Evolutionary conservation across 2,888 invertebrate species (phyloP), one percentile per base, ranked within the genome.

Genomic region (Sericinus montela): DNA sequence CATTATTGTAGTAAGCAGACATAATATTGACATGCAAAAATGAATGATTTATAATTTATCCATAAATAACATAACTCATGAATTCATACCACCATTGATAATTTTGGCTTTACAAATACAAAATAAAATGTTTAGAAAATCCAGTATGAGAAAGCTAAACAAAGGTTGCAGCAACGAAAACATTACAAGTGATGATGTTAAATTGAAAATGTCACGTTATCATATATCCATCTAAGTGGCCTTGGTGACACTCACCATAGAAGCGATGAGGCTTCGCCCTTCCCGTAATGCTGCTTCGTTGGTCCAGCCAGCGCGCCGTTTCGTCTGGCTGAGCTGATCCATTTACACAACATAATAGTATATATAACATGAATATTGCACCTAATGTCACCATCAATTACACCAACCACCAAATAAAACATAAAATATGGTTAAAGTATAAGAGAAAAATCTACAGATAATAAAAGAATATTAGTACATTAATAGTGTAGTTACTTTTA

Each of bases 331-430:
- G 88, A 64, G 81, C 89, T 89, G 89, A 85, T 72, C 86, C 87
- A 62, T 85, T 87, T 63, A 84, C 81, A 89, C 86, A 89, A 88
- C 85, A 87, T 72, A 87, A 88, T 63, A 88, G 86, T 85, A 88
- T 85, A 88, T 87, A 88, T 83, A 88, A 88, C 88, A 88, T 88
- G 82, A 86, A 87, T 74, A 88, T 87, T 71, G 86, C 82, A 82
- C 85, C 88, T 87, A 86, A 80, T 73, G 71, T 70, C 76, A 83
- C 76, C 81, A 77, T 72, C 77, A 80, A 75, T 72, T 65, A 81
- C 82, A 85, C 85, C 85, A 80, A 71, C 78, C 86, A 86, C 86
- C 85, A 82, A 80, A 80, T 65, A 80, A 75, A 84, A 86, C 76
- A 84, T 75, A 82, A 80, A 83, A 80, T 77, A 75, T 75, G 69